Conservation (phyloP, 2,113 vertebrate genomes). For the Kryptolebias marmoratus region DNA sequence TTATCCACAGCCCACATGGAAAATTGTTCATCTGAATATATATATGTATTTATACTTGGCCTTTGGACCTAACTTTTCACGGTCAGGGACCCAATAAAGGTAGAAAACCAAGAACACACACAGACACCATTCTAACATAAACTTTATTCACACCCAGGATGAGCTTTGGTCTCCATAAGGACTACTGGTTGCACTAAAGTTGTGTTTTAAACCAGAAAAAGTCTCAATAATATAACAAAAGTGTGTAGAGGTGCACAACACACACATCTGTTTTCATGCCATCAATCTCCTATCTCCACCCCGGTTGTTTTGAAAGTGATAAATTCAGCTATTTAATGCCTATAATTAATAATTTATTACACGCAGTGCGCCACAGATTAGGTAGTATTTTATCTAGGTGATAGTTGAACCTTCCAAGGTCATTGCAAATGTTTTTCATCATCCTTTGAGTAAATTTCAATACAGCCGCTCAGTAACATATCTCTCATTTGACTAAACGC, state of each 20-base stretch:
- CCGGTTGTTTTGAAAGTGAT: conserved; percentile 76
- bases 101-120: neutral
- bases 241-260: neutral
- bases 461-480: conserved; percentile 8
- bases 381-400: conserved; percentile 62
- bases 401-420: conserved; percentile 64
- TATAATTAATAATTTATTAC: conserved; percentile 77
- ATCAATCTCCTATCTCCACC: conserved; percentile 69
- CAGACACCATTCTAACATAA: neutral
- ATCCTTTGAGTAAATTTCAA: conserved; percentile 27
- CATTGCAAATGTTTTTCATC: conserved; percentile 57
- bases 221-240: neutral
- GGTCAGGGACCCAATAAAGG: neutral
- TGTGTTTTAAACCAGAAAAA: neutral
- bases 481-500: conserved; percentile 7
- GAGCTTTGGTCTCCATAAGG: neutral
- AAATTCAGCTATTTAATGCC: conserved; percentile 73
- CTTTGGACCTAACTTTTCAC: neutral
- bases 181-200: neutral
- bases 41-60: too few species aligned
- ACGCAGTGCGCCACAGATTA: conserved; percentile 44
- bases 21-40: too few species aligned
- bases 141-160: neutral
- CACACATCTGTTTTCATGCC: conserved; percentile 46
- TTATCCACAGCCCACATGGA: too few species aligned